These are phyloP conservation scores for Dicyrtoma fusca DNA, from an alignment of 2,888 invertebrate species.

Conservation along the genomic window DNA sequence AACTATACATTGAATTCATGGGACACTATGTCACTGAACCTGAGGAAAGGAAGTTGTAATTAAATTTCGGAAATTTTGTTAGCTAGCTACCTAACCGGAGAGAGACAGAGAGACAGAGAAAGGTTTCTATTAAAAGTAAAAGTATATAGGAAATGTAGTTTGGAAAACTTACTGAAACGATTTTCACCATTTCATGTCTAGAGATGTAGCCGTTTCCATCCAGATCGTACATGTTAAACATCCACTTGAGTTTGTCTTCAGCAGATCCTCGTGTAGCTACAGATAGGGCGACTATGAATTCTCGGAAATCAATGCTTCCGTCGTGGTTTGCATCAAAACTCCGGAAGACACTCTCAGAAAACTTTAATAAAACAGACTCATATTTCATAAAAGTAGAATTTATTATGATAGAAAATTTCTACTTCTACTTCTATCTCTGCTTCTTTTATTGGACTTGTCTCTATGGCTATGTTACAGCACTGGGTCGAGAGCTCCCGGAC, in stretches of 20 bases:
- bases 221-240: constrained; percentile 98
- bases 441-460: neutral
- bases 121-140: no score
- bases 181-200: constrained; percentile 97
- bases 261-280: constrained; percentile 97
- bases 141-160: neutral
- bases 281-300: constrained; percentile 95
- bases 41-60: no score
- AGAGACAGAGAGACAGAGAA: no score
- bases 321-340: constrained; percentile 93
- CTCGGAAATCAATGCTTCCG: constrained; percentile 77
- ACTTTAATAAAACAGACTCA: constrained; percentile 63
- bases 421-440: neutral
- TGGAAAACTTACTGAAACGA: constrained; percentile 78
- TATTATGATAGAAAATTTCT: neutral
- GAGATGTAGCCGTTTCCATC: constrained; percentile 99
- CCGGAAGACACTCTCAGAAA: constrained; percentile 98
- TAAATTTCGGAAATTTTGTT: no score
- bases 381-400: no score
- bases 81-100: no score
- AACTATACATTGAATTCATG: no score
- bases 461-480: no score
- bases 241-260: constrained; percentile 98
- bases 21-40: no score
- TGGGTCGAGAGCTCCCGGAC: no score